Conservation (phyloP, 2,113 vertebrate species). For the Sceloporus tristichus region DNA sequence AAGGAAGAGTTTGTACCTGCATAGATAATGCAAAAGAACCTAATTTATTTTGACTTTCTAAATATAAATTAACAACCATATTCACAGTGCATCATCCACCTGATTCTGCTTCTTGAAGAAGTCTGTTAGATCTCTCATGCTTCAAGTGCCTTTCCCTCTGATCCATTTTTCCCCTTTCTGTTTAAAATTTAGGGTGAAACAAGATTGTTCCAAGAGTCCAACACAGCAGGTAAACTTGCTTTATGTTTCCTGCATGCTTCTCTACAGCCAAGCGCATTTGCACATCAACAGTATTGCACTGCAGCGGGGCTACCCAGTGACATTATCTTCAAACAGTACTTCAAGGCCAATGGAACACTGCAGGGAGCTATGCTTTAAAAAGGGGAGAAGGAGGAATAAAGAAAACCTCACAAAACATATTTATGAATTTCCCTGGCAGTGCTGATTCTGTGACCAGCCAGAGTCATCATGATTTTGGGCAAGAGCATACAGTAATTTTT, state of each 20-base stretch:
- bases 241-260: slow-evolving; percentile 9
- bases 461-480: not conserved
- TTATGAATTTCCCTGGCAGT: slow-evolving; percentile 12
- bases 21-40: not conserved
- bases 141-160: not conserved
- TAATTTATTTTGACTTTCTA: not conserved
- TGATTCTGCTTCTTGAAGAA: not conserved
- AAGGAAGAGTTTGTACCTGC: not conserved
- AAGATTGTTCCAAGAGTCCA: slow-evolving; percentile 33
- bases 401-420: slow-evolving; percentile 16
- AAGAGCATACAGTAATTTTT: not conserved
- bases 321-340: slow-evolving; percentile 42
- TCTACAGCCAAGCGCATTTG: slow-evolving; percentile 16
- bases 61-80: slow-evolving; percentile 8
- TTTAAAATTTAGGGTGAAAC: slow-evolving; percentile 15
- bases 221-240: slow-evolving; percentile 26
- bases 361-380: not conserved
- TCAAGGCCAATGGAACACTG: slow-evolving; percentile 21
- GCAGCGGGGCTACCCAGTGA: slow-evolving; percentile 8
- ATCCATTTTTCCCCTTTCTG: not conserved
- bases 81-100: not conserved
- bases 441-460: slow-evolving; percentile 14
- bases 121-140: slow-evolving; percentile 7
- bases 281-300: slow-evolving; percentile 33
- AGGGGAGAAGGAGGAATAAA: not conserved